phyloP scores from a whole-genome alignment of 2,113 vertebrate genomes.

The Notechis scutatus region DNA sequence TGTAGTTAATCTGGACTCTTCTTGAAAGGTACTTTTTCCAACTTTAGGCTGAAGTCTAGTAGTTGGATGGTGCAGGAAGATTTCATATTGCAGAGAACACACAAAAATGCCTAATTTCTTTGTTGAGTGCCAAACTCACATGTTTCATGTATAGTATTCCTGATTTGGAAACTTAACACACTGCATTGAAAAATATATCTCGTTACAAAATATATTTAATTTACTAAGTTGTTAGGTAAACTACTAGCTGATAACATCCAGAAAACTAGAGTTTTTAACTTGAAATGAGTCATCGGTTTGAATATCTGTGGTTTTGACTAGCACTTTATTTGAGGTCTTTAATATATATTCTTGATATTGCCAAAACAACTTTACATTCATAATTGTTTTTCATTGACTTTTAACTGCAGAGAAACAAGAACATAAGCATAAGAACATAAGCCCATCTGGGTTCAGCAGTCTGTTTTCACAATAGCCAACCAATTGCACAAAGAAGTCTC shows the following conservation, averaged over 20 bases:
- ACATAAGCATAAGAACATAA: not conserved
- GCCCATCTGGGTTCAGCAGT: not conserved
- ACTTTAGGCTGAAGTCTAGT: not conserved
- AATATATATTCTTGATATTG: not conserved
- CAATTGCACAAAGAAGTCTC: not conserved
- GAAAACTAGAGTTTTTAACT: constrained; percentile 57
- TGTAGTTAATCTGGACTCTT: not conserved
- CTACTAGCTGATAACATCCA: constrained; percentile 47
- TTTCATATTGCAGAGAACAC: not conserved
- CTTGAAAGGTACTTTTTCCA: not conserved
- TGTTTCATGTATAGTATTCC: constrained; percentile 47
- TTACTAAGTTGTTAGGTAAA: constrained; percentile 54
- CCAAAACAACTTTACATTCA: not conserved
- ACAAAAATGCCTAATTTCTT: not conserved
- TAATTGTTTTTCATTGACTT: not conserved
- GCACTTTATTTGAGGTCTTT: not conserved
- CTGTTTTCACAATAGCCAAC: not conserved
- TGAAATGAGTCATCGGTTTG: constrained; percentile 45
- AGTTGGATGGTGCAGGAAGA: not conserved
- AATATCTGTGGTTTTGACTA: constrained; percentile 38
- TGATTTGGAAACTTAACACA: constrained; percentile 36
- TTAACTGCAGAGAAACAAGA: not conserved
- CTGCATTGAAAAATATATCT: constrained; percentile 18
- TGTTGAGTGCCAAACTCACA: constrained; percentile 4
- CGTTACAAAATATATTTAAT: constrained; percentile 37